Evolutionary conservation across 2,797 vertebrate species (phyloP).

Genomic region (Hypotaenidia okinawae): DNA sequence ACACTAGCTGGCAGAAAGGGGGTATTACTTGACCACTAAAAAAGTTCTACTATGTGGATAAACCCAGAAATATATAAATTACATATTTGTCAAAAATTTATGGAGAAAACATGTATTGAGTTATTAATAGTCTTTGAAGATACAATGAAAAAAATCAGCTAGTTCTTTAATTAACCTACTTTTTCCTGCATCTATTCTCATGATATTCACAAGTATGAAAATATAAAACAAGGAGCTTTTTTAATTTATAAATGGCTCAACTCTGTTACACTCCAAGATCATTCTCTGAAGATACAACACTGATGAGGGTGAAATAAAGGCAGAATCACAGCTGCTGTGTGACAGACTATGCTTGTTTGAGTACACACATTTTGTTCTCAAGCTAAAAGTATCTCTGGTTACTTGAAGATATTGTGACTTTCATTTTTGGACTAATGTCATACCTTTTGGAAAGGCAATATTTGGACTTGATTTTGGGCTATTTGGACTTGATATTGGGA

Average conservation of each 20-base stretch:
- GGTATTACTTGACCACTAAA: not conserved
- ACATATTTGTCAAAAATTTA: not conserved
- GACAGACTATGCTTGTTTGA: not conserved
- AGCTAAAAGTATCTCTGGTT: not conserved
- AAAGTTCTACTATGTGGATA: not conserved
- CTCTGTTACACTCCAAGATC: not conserved
- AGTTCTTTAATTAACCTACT: slow-evolving; percentile 25
- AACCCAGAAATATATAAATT: not conserved
- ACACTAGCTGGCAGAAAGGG: not conserved
- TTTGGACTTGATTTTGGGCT: not conserved
- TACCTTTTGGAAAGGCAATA: not conserved
- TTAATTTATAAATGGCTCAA: not conserved
- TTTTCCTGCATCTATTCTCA: not conserved
- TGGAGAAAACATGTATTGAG: not conserved
- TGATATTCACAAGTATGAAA: not conserved
- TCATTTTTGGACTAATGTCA: not conserved
- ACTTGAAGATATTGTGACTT: not conserved
- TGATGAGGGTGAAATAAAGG: not conserved
- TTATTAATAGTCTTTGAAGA: not conserved
- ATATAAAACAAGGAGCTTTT: not conserved
- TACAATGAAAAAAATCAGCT: not conserved
- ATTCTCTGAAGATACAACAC: not conserved
- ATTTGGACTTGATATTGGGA: not conserved
- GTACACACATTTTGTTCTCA: not conserved
- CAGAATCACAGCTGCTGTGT: not conserved